Percentiles rank a stretch among this genome's conserved stretches.
These are phyloP conservation scores for Halichoeres trimaculatus DNA, from an alignment of 2,113 vertebrate genomes.

Conservation along the genomic window DNA sequence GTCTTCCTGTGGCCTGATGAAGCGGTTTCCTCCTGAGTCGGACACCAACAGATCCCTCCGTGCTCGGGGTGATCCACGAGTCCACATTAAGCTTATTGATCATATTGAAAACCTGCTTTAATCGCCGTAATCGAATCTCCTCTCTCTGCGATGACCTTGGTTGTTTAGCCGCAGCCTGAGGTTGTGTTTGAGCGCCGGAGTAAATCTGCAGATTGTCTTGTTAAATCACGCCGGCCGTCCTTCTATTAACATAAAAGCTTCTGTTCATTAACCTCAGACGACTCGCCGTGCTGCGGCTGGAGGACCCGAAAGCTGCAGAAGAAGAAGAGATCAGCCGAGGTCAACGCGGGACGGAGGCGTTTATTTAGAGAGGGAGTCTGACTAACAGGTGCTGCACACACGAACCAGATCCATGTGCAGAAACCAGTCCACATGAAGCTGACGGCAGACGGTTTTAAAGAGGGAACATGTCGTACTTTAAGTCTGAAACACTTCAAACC, in stretches of 20 bases:
- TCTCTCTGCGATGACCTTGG: slow-evolving; percentile 3
- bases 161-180: slow-evolving; percentile 24
- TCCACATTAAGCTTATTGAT: slow-evolving; percentile 51
- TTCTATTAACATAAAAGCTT: slow-evolving; percentile 70
- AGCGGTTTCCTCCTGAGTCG: no score
- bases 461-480: no score
- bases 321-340: slow-evolving; percentile 14
- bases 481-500: no score
- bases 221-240: slow-evolving; percentile 53
- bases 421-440: not conserved
- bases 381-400: slow-evolving; percentile 29
- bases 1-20: no score
- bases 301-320: slow-evolving; percentile 5
- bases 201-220: slow-evolving; percentile 59
- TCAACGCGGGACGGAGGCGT: not conserved
- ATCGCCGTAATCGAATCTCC: slow-evolving; percentile 2
- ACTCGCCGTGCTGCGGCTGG: slow-evolving; percentile 2
- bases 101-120: slow-evolving; percentile 40
- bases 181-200: slow-evolving; percentile 30
- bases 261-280: slow-evolving; percentile 64
- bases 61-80: slow-evolving; percentile 22
- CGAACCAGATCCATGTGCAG: not conserved
- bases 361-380: slow-evolving; percentile 7
- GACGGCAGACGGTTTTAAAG: not conserved
- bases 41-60: no score